Percentiles rank a stretch among this genome's conserved stretches.
Conservation (phyloP, 2,888 invertebrate species). For the Ethmia dodecea region DNA sequence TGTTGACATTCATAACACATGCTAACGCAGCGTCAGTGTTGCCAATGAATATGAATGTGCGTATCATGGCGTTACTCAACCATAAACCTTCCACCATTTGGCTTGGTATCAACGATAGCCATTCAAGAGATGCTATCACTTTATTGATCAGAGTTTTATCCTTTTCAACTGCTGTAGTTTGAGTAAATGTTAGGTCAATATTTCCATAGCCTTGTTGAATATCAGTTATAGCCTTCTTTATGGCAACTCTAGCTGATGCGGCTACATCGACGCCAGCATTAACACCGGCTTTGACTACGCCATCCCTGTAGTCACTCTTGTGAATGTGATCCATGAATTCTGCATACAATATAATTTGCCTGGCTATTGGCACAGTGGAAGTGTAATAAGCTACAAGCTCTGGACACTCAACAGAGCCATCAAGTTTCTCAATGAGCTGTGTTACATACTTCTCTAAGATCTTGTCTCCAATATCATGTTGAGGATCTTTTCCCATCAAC, state of each 20-base stretch:
- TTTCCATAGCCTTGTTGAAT: constrained; percentile 67
- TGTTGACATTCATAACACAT: constrained; percentile 73
- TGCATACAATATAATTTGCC: constrained; percentile 79
- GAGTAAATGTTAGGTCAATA: constrained; percentile 78
- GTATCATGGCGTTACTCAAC: constrained; percentile 93
- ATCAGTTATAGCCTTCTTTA: constrained; percentile 81
- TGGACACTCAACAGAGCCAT: constrained; percentile 81
- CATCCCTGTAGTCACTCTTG: constrained; percentile 80
- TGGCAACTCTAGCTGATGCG: constrained; percentile 89
- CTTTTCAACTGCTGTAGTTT: constrained; percentile 79
- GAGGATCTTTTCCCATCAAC: constrained; percentile 84
- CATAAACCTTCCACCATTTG: constrained; percentile 89
- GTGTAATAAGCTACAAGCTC: constrained; percentile 91
- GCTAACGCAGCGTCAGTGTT: constrained; percentile 90
- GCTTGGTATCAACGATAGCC: constrained; percentile 87
- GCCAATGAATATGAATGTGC: constrained; percentile 87
- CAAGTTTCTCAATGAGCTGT: constrained; percentile 79
- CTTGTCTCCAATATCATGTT: constrained; percentile 84
- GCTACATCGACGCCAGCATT: constrained; percentile 89
- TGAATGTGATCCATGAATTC: constrained; percentile 82
- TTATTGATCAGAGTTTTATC: constrained; percentile 59
- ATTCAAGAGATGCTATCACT: constrained; percentile 83
- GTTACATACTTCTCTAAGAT: constrained; percentile 86
- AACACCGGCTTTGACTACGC: constrained; percentile 83
- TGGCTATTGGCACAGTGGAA: constrained; percentile 81